A percentile compares a stretch with the other conserved stretches of the same genome.
Evolutionary conservation across 2,888 invertebrate species (phyloP).

Genomic region (Ophonus ardosiacus): DNA sequence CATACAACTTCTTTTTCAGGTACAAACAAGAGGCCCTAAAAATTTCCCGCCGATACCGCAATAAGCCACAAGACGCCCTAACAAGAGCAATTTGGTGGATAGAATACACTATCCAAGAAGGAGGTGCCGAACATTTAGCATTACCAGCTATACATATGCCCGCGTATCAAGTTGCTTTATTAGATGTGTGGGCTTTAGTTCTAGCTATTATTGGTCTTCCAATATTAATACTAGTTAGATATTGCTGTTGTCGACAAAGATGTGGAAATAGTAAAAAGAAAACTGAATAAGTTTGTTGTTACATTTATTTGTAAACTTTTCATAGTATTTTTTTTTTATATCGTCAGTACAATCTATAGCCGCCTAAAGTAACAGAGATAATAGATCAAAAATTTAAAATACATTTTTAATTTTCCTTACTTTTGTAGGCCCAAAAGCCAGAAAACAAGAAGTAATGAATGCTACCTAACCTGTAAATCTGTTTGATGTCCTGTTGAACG

Average conservation of each 20-base stretch:
- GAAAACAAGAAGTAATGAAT: no score
- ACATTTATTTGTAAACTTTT: no score
- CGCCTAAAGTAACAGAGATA: no score
- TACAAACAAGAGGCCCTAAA: slow-evolving; percentile 66
- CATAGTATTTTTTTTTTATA: no score
- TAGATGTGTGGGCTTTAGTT: slow-evolving; percentile 64
- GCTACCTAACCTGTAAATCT: no score
- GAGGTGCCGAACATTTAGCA: slow-evolving; percentile 65
- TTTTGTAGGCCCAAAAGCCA: no score
- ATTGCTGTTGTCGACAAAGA: background rate
- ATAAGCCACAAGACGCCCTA: slow-evolving; percentile 66
- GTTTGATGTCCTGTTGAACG: no score
- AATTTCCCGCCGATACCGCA: slow-evolving; percentile 65
- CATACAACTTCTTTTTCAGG: slow-evolving; percentile 57
- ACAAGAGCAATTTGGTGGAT: slow-evolving; percentile 67
- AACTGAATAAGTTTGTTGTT: background rate
- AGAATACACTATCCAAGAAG: slow-evolving; percentile 67
- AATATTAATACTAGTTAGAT: background rate
- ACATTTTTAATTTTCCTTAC: no score
- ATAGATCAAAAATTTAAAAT: no score
- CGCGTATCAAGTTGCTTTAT: slow-evolving; percentile 62
- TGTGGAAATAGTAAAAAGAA: background rate
- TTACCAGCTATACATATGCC: slow-evolving; percentile 64
- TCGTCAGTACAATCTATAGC: no score
- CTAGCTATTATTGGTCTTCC: slow-evolving; percentile 9